phyloP scores from a whole-genome alignment of 2,888 invertebrate genomes.

The Dione juno region DNA sequence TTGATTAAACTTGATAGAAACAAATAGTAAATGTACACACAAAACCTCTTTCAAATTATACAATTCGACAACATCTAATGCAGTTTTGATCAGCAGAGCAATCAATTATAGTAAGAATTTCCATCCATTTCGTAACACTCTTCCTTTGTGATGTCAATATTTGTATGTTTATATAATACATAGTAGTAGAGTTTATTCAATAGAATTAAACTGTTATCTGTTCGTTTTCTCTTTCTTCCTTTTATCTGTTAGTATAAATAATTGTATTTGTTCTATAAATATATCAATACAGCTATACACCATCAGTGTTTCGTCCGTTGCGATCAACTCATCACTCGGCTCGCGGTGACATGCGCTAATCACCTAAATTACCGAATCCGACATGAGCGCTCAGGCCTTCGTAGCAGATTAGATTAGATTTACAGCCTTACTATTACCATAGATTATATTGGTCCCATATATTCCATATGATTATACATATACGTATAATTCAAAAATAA shows the following conservation, averaged over 20 bases:
- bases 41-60: too few species aligned
- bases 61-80: too few species aligned
- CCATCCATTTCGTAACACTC: too few species aligned
- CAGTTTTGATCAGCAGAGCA: too few species aligned
- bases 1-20: too few species aligned
- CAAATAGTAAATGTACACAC: too few species aligned
- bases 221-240: too few species aligned
- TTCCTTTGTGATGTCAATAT: too few species aligned
- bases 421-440: constrained; percentile 40
- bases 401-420: constrained; percentile 46
- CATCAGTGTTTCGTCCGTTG: constrained; percentile 46
- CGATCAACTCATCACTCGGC: constrained; percentile 45
- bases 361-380: constrained; percentile 48
- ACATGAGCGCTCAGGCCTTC: constrained; percentile 43
- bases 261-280: not conserved
- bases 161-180: too few species aligned
- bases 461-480: not conserved
- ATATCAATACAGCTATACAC: constrained; percentile 3
- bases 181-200: too few species aligned
- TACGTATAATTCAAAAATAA: not conserved
- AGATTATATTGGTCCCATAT: constrained; percentile 6
- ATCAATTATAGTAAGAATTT: too few species aligned
- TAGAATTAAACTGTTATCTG: too few species aligned
- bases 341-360: constrained; percentile 48
- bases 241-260: not conserved